phyloP scores from a whole-genome alignment of 2,797 vertebrate genomes.

The Buphagus erythrorhynchus region DNA sequence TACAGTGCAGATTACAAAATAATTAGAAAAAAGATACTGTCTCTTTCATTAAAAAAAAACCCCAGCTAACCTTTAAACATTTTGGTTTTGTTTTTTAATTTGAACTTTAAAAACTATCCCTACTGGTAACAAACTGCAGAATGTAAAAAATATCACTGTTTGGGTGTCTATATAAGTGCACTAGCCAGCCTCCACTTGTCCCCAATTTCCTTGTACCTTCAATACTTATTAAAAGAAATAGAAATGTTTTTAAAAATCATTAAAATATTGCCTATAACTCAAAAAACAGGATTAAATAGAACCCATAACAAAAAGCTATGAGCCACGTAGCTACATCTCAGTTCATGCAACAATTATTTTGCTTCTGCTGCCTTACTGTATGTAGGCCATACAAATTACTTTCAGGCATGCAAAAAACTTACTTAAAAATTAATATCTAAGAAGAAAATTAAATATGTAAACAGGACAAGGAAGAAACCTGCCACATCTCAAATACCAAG shows the following conservation, averaged over 20 bases:
- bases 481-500: not conserved
- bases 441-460: not conserved
- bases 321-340: not conserved
- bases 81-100: not conserved
- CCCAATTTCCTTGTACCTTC: not conserved
- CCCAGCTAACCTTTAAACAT: not conserved
- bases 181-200: not conserved
- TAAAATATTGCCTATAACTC: not conserved
- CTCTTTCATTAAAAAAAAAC: not conserved
- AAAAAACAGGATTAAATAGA: not conserved
- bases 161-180: not conserved
- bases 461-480: not conserved
- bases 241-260: too few relatives aligned
- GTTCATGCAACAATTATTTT: not conserved
- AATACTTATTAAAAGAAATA: not conserved
- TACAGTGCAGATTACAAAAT: not conserved
- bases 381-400: not conserved
- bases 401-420: not conserved
- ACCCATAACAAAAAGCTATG: not conserved
- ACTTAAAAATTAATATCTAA: not conserved
- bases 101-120: not conserved
- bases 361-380: not conserved
- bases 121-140: not conserved
- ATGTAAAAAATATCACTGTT: not conserved
- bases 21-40: not conserved